Percentiles rank a stretch among this genome's conserved stretches.
Evolutionary conservation across 2,888 invertebrate genomes (phyloP).

Genomic region (Yponomeuta cagnagella): DNA sequence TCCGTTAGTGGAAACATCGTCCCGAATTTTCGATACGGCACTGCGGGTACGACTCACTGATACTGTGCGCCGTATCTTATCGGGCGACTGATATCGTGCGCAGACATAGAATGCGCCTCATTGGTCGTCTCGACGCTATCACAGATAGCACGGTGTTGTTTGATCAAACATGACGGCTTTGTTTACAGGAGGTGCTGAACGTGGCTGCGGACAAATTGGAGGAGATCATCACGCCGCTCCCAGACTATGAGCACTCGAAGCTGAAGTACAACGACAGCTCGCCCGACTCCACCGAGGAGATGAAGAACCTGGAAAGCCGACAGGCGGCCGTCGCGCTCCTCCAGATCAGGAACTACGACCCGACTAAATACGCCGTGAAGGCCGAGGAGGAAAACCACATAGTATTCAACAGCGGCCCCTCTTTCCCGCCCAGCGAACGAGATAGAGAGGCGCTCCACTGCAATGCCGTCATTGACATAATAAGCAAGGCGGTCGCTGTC

Average conservation of each 20-base stretch:
- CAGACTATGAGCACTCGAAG: slow-evolving; percentile 52
- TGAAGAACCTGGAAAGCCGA: slow-evolving; percentile 70
- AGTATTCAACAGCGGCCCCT: slow-evolving; percentile 75
- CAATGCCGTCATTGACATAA: slow-evolving; percentile 70
- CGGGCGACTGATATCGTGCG: slow-evolving; percentile 57
- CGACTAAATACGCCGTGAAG: slow-evolving; percentile 63
- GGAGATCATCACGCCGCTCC: slow-evolving; percentile 71
- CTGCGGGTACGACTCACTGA: slow-evolving; percentile 37
- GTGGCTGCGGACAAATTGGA: slow-evolving; percentile 76
- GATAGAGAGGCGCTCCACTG: slow-evolving; percentile 72
- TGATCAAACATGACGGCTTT: slow-evolving; percentile 44
- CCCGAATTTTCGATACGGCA: slow-evolving; percentile 45
- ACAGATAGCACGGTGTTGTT: slow-evolving; percentile 40
- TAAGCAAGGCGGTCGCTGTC: slow-evolving; percentile 70
- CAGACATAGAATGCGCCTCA: slow-evolving; percentile 53
- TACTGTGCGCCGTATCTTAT: slow-evolving; percentile 54
- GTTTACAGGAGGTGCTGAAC: slow-evolving; percentile 75
- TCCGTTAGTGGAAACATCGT: slow-evolving; percentile 54
- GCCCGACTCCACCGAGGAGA: slow-evolving; percentile 70
- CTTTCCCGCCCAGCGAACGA: slow-evolving; percentile 72
- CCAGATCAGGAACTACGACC: slow-evolving; percentile 72
- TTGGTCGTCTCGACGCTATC: slow-evolving; percentile 61
- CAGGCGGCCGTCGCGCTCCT: slow-evolving; percentile 71
- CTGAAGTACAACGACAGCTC: slow-evolving; percentile 63
- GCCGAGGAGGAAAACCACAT: slow-evolving; percentile 71